A percentile compares a stretch with the other conserved stretches of the same genome.
Conservation (phyloP, 1,140 invertebrate species). For the Calephelis nemesis region DNA sequence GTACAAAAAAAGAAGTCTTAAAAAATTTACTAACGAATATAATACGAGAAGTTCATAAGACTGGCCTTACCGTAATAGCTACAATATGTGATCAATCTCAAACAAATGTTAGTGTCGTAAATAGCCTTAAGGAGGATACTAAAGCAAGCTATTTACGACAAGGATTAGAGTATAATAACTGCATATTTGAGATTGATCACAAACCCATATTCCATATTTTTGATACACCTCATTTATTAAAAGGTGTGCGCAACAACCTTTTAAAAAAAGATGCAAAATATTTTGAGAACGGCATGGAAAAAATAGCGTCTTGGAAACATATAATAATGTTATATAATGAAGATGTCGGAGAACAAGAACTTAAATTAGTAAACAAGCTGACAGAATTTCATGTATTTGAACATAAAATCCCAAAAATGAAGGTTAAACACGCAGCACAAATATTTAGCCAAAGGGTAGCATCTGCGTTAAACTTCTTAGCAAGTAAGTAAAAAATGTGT, state of each 20-base stretch:
- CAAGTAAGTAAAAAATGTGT: too few relatives aligned
- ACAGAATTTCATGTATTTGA: background rate
- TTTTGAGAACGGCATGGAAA: background rate
- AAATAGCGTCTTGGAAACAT: background rate
- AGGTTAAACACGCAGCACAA: too few relatives aligned
- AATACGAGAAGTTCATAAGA: background rate
- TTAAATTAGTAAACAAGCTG: background rate
- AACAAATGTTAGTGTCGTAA: background rate
- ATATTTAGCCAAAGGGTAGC: too few relatives aligned
- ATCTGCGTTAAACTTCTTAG: too few relatives aligned
- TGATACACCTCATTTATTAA: slow-evolving; percentile 3
- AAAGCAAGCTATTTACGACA: background rate
- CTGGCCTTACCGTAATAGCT: background rate
- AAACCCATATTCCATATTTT: background rate
- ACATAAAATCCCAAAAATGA: too few relatives aligned
- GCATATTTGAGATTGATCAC: background rate
- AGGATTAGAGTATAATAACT: background rate
- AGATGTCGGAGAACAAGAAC: background rate
- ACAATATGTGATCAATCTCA: slow-evolving; percentile 13
- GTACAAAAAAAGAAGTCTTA: slow-evolving; percentile 1
- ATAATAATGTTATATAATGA: background rate
- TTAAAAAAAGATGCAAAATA: slow-evolving; percentile 8
- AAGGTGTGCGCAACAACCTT: slow-evolving; percentile 8
- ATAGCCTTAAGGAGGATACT: background rate
- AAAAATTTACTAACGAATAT: background rate